These are phyloP conservation scores for Apotomis capreana DNA, from an alignment of 2,888 invertebrate genomes.

Conservation along the genomic window DNA sequence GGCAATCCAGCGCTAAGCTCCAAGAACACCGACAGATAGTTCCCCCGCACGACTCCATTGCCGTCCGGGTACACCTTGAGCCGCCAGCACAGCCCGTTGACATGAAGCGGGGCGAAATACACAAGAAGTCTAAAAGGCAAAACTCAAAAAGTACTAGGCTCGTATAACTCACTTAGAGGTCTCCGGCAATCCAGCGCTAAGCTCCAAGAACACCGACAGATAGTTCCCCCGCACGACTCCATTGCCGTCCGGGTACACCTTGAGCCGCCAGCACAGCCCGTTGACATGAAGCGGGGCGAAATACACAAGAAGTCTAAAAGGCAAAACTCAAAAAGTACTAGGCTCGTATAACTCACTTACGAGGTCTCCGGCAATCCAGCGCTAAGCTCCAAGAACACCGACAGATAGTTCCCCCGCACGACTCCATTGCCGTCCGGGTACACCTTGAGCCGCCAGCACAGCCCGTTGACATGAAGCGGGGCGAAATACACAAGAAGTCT, in stretches of 20 bases:
- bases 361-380: too few species aligned
- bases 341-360: too few species aligned
- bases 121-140: constrained; percentile 86
- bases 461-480: constrained; percentile 93
- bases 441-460: constrained; percentile 96
- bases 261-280: too few species aligned
- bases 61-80: constrained; percentile 96
- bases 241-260: too few species aligned
- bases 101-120: constrained; percentile 93
- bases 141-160: constrained; percentile 13
- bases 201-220: too few species aligned
- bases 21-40: constrained; percentile 95
- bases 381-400: too few species aligned
- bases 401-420: too few species aligned
- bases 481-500: constrained; percentile 96
- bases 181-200: too few species aligned
- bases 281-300: too few species aligned
- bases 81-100: constrained; percentile 95
- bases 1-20: constrained; percentile 95
- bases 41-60: constrained; percentile 96
- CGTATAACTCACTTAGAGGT: constrained; percentile 66
- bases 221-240: too few species aligned
- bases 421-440: constrained; percentile 85
- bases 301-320: too few species aligned
- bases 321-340: too few species aligned